Base-by-base conservation (phyloP, 2,888 invertebrate species). In the Axea sp. region DNA sequence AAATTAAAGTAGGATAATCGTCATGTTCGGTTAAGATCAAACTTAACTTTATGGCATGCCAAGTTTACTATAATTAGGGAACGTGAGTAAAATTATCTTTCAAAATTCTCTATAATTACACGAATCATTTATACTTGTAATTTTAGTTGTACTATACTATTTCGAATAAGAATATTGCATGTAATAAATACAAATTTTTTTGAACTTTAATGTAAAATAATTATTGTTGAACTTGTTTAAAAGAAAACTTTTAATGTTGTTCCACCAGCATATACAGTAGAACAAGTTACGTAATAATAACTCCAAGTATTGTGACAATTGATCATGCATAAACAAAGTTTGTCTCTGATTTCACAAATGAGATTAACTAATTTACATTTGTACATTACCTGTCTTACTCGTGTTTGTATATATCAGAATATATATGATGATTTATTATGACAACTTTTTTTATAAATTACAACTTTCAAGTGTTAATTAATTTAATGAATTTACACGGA, bases 331-430 rank as follows among this genome's bases (percentile, higher is more conserved):
- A 53, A 53, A 37, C 9, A 51, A 53, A 53, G 28, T 39, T 37
- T 53, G 28, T 39, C 11, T 37, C 26, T 11, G 39, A 39, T 53
- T 53, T 53, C 53, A 53, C 28, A 53, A 53, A 39, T 28, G 53
- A 39, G 53, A 53, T 53, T 53, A 53, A 53, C 17, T 53, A 39
- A 53, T 53, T 53, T 53, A 39, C 39, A 53, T 53, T 37, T 53
- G 53, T 39, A 37, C 37, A 53, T 53, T 53, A 53, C 24, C 17
- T 28, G 15, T 24, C 22, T 15, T 37, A 24, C 37, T 26, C 26
- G 35, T n/a, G 35, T 51, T 51, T 26, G 9, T 37, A 3, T 0
- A 15, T 37, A 35, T 35, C 37, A 11, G 31, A 1, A 31, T 7
- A 14, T 12, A 8, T 9, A 17, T 26, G 8, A 11, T 19, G 49